Evolutionary conservation across 2,113 vertebrate species (phyloP).

Genomic region (Jaculus jaculus): DNA sequence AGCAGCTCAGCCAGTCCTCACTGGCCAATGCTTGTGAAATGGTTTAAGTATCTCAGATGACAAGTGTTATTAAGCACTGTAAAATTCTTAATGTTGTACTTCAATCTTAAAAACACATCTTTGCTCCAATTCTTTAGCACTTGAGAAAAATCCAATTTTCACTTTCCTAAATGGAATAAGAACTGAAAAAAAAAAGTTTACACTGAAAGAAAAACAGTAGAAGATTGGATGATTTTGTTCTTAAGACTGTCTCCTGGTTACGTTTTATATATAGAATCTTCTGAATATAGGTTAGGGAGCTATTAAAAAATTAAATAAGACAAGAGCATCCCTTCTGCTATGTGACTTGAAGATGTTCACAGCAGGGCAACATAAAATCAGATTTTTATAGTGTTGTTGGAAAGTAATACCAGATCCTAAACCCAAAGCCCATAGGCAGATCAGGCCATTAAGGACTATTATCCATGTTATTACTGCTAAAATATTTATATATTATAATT

Average conservation of each 20-base stretch:
- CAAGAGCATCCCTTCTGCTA: conserved; percentile 43
- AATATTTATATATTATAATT: conserved; percentile 78
- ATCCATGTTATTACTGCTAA: conserved; percentile 75
- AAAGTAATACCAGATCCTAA: conserved; percentile 41
- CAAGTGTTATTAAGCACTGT: neutral
- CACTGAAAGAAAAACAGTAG: conserved; percentile 41
- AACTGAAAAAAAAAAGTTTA: conserved; percentile 48
- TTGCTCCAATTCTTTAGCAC: conserved; percentile 38
- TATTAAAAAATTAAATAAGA: conserved; percentile 78
- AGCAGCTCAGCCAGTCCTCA: neutral
- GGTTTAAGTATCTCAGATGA: conserved; percentile 14
- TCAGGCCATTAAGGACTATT: conserved; percentile 64
- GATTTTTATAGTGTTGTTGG: conserved; percentile 53
- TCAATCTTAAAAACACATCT: conserved; percentile 45
- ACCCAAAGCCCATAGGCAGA: conserved; percentile 55
- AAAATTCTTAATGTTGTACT: conserved; percentile 27
- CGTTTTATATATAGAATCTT: conserved; percentile 46
- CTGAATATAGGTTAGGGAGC: conserved; percentile 66
- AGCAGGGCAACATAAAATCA: conserved; percentile 57
- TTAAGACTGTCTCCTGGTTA: conserved; percentile 50
- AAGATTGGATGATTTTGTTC: conserved; percentile 39
- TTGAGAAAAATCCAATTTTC: conserved; percentile 69
- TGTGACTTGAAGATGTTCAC: conserved; percentile 69
- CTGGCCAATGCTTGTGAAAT: neutral
- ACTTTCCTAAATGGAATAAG: conserved; percentile 62